phyloP scores from a whole-genome alignment of 2,888 invertebrate species.

The Geotrupes spiniger region DNA sequence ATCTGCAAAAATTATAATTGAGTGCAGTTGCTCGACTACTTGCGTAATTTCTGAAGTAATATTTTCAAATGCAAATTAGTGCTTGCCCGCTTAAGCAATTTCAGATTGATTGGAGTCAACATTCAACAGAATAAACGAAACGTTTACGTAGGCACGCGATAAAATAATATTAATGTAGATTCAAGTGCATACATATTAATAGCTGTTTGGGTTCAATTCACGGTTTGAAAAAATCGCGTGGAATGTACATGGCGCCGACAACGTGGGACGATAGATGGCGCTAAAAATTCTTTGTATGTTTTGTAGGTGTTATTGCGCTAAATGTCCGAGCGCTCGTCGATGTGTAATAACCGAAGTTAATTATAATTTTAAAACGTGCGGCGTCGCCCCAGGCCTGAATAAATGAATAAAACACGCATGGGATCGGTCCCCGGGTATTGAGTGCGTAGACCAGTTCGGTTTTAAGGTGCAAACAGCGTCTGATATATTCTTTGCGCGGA shows the following conservation, averaged over 20 bases:
- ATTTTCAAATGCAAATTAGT: too few species aligned
- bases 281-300: constrained; percentile 14
- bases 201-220: background rate
- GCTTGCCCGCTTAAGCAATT: too few species aligned
- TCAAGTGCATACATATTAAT: constrained; percentile 12
- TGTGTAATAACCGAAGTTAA: background rate
- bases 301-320: constrained; percentile 14
- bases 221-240: constrained; percentile 8
- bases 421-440: background rate
- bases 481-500: constrained; percentile 17
- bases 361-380: constrained; percentile 9
- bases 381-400: background rate
- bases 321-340: background rate
- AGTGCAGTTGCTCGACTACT: too few species aligned
- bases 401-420: constrained; percentile 4
- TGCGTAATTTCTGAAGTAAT: too few species aligned
- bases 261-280: constrained; percentile 19
- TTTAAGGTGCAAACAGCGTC: constrained; percentile 20
- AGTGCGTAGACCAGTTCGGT: background rate
- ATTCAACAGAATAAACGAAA: too few species aligned
- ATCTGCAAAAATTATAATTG: too few species aligned
- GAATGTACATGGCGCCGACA: constrained; percentile 19
- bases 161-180: too few species aligned
- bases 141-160: too few species aligned
- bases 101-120: too few species aligned